Base-by-base conservation (phyloP, 2,888 invertebrate genomes). In the Choristoneura rosaceana region DNA sequence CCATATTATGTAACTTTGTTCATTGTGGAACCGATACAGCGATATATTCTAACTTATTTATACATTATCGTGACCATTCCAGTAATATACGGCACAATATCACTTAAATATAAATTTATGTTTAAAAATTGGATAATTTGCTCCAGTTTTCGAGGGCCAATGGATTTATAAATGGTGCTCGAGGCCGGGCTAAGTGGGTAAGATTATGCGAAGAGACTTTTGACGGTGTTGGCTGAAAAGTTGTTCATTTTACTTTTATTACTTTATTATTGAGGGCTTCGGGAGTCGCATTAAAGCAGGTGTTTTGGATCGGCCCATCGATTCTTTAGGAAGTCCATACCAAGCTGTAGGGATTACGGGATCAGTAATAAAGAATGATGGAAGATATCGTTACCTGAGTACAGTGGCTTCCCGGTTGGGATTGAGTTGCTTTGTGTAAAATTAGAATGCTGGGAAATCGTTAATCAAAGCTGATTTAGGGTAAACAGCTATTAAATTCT, bases 1-100 rank as follows among this genome's bases (percentile, higher is more conserved):
- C 70, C 66, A 58, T 71, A 71, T 71, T 62, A 58, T 58, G 58
- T 71, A 71, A 71, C 71, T 71, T 71, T 62, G 67, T 68, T 58
- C 71, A 67, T 71, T 71, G 71, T 71, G 71, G 55, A 34, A 34
- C 71, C 67, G 67, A 71, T 71, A 71, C 58, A 3, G 64, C 67
- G 38, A 45, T 58, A 68, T 68, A 68, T 71, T 55, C 59, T 25
- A 58, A 58, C 71, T 63, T 71, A 68, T 71, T 71, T 71, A 63
- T 71, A 66, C 52, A 60, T 71, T 71, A 66, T 66, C 66, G 71
- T 61, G 43, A 25, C 52, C 66, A 55, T 71, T 71, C 52, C 33
- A n/a, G 60, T 66, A 66, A 71, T 66, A 66, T 64, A 66, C 17
- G 52, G 33, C 61, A 55, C 61, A 71, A 61, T 66, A 71, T 64